Evolutionary conservation across 2,113 vertebrate genomes (phyloP), one percentile per base, ranked within the genome.

Genomic region (Neodontobutis hainanensis): DNA sequence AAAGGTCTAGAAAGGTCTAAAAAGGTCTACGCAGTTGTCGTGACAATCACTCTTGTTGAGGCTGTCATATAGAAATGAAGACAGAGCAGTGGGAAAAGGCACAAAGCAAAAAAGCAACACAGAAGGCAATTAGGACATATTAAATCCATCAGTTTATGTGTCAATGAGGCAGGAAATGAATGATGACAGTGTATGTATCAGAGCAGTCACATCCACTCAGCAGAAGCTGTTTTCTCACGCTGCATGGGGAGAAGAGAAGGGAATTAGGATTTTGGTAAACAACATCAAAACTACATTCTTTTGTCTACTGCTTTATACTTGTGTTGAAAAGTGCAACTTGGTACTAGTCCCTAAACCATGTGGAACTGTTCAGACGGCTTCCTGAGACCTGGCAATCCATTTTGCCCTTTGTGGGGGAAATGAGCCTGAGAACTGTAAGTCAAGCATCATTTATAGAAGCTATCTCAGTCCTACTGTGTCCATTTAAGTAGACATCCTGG

Each of bases 101-200:
- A 4, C 11, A 14, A 36, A 45, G 66, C 35, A 27, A 14, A 68
- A 75, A 65, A 52, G 40, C 66, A 58, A 68, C 80, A 81, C 78
- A 81, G 78, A 73, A 81, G 69, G 71, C 76, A 77, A 88, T 86
- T 80, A 87, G 48, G 74, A 66, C 73, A 78, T 80, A 87, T 85
- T 83, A 85, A 77, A 85, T 77, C 81, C 81, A 86, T 87, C 81
- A 81, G 84, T 86, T 87, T 68, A 61, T 63, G 75, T 85, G 82
- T 81, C 85, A 85, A 73, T 84, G 81, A 84, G 70, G 81, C 64
- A 78, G 77, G 60, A 85, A 85, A 90, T 88, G 75, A 82, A 66
- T 52, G 84, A 70, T 80, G 85, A 86, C 88, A 83, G 82, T 75
- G 12, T 80, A 65, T 73, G 75, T 81, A 69, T 78, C 72, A 65